These are phyloP conservation scores for Ploceus nigricollis DNA, from an alignment of 2,113 vertebrate genomes.

Conservation along the genomic window DNA sequence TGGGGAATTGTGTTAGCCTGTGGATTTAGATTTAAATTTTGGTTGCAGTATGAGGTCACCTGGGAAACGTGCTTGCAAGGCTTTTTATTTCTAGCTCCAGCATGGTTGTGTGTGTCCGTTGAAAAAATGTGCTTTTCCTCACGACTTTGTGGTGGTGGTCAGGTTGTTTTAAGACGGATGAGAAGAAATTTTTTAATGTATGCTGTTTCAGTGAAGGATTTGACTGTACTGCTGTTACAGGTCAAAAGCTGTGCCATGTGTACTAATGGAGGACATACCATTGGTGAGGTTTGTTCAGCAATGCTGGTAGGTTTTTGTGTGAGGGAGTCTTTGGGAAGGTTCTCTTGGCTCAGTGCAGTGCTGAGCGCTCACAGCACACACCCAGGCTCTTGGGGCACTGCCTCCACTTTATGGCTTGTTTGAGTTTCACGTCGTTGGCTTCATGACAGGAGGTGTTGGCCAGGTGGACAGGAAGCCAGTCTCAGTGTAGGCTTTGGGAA, in stretches of 20 bases:
- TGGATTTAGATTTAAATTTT: not conserved
- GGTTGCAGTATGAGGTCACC: not conserved
- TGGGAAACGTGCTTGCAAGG: not conserved
- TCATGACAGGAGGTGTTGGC: not conserved
- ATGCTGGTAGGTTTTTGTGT: not conserved
- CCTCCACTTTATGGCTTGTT: not conserved
- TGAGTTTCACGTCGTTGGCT: not conserved
- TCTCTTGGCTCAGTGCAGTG: not conserved
- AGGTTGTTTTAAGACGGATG: not conserved
- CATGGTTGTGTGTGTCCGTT: not conserved
- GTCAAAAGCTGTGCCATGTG: not conserved
- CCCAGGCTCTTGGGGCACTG: not conserved
- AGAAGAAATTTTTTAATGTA: not conserved
- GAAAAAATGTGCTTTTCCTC: not conserved
- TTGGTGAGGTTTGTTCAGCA: not conserved
- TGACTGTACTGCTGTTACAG: not conserved
- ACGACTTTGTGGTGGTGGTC: rapidly evolving
- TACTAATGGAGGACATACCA: rapidly evolving
- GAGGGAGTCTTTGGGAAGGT: not conserved
- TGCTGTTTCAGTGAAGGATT: not conserved
- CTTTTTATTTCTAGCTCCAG: not conserved
- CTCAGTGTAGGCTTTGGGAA: not conserved
- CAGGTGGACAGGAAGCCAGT: not conserved
- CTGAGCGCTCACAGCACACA: rapidly evolving
- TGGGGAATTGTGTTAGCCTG: not conserved